Base-by-base conservation (phyloP, 2,888 invertebrate genomes). In the Vanessa cardui region DNA sequence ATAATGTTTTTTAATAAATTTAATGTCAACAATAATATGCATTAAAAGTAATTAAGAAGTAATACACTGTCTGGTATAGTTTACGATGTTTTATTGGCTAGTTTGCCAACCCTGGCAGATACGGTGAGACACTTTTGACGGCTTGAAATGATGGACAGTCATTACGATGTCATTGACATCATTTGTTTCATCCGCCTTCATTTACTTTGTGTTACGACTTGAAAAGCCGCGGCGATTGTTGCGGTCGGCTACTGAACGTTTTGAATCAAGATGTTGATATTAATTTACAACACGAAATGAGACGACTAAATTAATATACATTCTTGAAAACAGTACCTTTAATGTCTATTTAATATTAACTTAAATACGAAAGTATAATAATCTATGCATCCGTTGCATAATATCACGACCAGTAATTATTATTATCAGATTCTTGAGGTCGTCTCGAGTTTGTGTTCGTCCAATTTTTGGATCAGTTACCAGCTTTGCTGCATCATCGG, bases 401-500 rank as follows among this genome's bases (percentile, higher is more conserved):
- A 39, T 1, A 16, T 56, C 31, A 45, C 33, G 45, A 56, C 50
- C 21, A 56, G 50, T 68, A 68, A 68, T 68, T 67, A 63, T 60
- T 72, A 62, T 63, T 66, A 71, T 64, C 64, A 61, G 56, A 54
- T 39, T 20, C 61, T 66, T 71, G 66, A 80, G 82, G 81, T 86
- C 84, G 86, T 87, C 83, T 85, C 82, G 78, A 82, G 80, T 77
- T 81, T 80, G 80, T 84, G 82, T 83, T 83, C 83, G 80, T 86
- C 83, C 85, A 88, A 88, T 89, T 87, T 71, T 84, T 79, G 85
- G 86, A 89, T 89, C 89, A 83, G 88, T 90, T 89, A 86, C 84
- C 80, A 81, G 83, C 82, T 86, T 82, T 90, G 92, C 91, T 90
- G 90, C 87, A 90, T 92, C 92, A 92, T 91, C 85, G 86, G 87